Base-by-base conservation (phyloP, 64 coral and sea anemone genomes). In the Montipora foliosa region DNA sequence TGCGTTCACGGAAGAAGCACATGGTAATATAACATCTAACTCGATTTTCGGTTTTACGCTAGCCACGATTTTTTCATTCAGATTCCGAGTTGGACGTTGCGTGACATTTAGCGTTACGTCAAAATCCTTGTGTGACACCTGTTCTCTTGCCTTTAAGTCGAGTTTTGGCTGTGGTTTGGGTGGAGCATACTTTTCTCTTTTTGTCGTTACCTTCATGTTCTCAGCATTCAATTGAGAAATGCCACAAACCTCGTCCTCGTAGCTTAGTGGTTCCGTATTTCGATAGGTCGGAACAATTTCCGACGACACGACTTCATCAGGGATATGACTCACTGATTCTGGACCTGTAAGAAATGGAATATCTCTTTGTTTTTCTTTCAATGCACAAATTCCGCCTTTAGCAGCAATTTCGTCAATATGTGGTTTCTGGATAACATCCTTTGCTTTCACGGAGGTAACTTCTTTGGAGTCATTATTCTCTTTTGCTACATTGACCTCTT, bases 401-500 rank as follows among this genome's bases (percentile, higher is more conserved):
- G 55, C 25, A 61, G 55, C 52, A 60, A 21, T 44, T 44, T 62
- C 19, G 2, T 62, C 16, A 22, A 37, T 61, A 4, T 44, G n/a
- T 29, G 44, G 5, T 6, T 29, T 29, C 25, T 64, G 60, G 47
- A 20, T 69, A 17, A 69, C 14, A 16, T 47, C 24, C 19, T 68
- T 84, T 47, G 81, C 6, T 9, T 22, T 69, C 14, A 44, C 12
- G 8, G 21, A 4, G 17, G 64, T 1, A 9, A 17, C 62, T 9
- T 84, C 37, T 12, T 10, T 76, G 2, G 13, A 71, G 21, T 20
- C 14, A 76, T 76, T 46, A 46, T 69, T 61, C 5, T 68, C 60
- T 69, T 84, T 69, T 8, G 37, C n/a, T 8, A 46, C 37, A 2
- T 14, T 84, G 44, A 84, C 81, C 16, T 84, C 81, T 49, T 84